Base-by-base conservation (phyloP, 2,797 vertebrate species). In the Gila robusta region DNA sequence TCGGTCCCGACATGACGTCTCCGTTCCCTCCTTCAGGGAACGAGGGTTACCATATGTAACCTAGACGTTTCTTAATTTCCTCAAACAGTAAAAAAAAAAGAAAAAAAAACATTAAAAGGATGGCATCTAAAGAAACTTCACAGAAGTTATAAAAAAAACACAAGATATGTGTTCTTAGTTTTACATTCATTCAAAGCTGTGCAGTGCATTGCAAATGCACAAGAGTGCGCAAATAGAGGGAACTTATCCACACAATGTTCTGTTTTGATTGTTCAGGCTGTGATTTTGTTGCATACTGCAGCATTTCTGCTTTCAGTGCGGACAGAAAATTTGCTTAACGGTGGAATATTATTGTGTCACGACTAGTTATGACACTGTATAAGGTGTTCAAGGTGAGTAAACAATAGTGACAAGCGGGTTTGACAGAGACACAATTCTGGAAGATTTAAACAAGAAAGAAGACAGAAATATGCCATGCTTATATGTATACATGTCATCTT, bases 271-370 rank as follows among this genome's bases (percentile, higher is more conserved):
- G 21, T 52, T 21, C 17, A 52, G 26, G 28, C 47, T 32, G 9
- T 74, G 26, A 74, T 77, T n/a, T 77, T 77, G 21, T 77, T n/a
- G 74, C 74, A 56, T 37, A 56, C 21, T 2, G 3, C 52, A 78
- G 32, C 11, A 78, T 37, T 59, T 59, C 35, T 26, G 12, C 32
- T 77, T 56, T 37, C 73, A 54, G 28, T 56, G 6, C 21, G 12
- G 52, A 77, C 6, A 77, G 21, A 56, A 56, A 23, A 37, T 56
- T 14, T 16, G 21, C 74, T n/a, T 39, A 77, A 77, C 16, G 1
- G 21, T n/a, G 74, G 32, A 56, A n/a, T 77, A n/a, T 56, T 77
- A 56, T 35, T 54, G 32, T 37, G 32, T 37, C 74, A 77, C 1
- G 3, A 32, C 49, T 37, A 14, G 21, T 56, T 77, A 56, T 35